Evolutionary conservation across 2,888 invertebrate genomes (phyloP).

Genomic region (Tuberolachnus salignus): DNA sequence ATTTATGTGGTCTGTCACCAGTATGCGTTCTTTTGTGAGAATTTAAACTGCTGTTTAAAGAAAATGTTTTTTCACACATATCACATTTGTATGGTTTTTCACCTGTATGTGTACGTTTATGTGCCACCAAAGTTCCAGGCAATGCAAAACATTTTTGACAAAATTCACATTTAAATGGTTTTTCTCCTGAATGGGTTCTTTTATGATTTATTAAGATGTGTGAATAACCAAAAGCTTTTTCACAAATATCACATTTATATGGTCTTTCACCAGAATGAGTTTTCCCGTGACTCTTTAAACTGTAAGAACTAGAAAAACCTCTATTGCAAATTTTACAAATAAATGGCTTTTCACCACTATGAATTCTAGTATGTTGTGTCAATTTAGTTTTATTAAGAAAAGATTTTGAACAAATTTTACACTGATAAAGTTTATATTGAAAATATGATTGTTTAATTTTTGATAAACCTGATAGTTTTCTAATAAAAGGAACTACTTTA

Average conservation of each 20-base stretch:
- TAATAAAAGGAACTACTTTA: conserved; percentile 33
- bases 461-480: conserved; percentile 15
- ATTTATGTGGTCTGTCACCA: conserved; percentile 67
- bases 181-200: conserved; percentile 38
- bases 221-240: conserved; percentile 62
- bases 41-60: conserved; percentile 66
- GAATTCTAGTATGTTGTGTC: conserved; percentile 21
- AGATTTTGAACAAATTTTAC: conserved; percentile 31
- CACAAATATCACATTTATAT: conserved; percentile 62
- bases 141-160: conserved; percentile 64
- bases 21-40: conserved; percentile 67
- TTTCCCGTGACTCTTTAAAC: conserved; percentile 67
- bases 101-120: conserved; percentile 65
- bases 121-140: conserved; percentile 62
- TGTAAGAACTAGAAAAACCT: conserved; percentile 62
- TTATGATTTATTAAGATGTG: conserved; percentile 59
- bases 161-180: conserved; percentile 64
- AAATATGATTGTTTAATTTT: conserved; percentile 23
- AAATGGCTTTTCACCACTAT: conserved; percentile 59
- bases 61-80: conserved; percentile 67
- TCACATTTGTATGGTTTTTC: conserved; percentile 67
- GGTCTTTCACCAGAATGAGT: conserved; percentile 61
- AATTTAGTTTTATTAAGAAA: conserved; percentile 29
- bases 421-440: conserved; percentile 14
- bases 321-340: conserved; percentile 63